Conservation (phyloP, 2,888 invertebrate species). For the Loripinus fragilis region DNA sequence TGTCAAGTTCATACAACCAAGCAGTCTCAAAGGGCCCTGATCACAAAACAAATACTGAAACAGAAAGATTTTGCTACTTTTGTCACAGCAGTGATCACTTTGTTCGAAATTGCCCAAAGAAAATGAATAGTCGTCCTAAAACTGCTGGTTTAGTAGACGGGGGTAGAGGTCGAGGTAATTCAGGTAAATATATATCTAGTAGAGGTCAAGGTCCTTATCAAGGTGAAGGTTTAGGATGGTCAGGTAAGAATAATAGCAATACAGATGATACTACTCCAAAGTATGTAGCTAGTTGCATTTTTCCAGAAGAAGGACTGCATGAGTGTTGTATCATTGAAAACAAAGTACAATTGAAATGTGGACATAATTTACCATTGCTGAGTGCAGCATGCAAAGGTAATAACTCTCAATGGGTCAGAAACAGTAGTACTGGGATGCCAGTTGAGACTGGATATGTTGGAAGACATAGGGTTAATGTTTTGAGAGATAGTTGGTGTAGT, state of each 20-base stretch:
- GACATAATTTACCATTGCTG: not conserved
- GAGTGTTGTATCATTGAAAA: not conserved
- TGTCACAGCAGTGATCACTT: not conserved
- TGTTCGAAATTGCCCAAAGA: not conserved
- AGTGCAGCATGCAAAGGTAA: not conserved
- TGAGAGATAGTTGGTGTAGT: conserved; percentile 23
- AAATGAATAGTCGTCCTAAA: not conserved
- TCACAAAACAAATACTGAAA: not conserved
- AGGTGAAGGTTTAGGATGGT: not conserved
- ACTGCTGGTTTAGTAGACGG: not conserved
- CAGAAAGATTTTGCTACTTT: not conserved
- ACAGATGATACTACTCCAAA: not conserved
- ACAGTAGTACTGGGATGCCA: conserved; percentile 7
- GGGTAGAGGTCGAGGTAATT: not conserved
- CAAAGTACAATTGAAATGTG: too few species aligned
- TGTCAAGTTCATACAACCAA: not conserved
- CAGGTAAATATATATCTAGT: not conserved
- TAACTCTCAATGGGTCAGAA: not conserved
- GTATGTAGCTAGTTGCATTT: not conserved
- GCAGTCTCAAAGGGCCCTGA: not conserved
- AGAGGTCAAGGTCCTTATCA: not conserved
- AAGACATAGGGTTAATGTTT: not conserved
- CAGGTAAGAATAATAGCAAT: too few species aligned
- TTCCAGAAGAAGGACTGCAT: not conserved
- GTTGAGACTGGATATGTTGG: conserved; percentile 3